Percentiles rank a stretch among this genome's conserved stretches.
phyloP scores from a whole-genome alignment of 2,797 vertebrate species.

The Pangasius djambal region DNA sequence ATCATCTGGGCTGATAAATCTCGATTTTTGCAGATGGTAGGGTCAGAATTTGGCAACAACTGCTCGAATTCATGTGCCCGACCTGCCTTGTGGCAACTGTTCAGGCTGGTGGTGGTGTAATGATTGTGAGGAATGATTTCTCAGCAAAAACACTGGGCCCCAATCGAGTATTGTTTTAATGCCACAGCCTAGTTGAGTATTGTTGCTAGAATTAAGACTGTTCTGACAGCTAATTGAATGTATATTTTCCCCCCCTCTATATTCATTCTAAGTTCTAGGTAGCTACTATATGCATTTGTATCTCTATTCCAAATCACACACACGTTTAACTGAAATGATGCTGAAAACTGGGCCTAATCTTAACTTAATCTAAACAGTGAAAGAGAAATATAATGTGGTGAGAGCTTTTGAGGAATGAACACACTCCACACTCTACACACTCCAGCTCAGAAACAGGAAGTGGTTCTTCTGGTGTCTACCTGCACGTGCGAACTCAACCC shows the following conservation, averaged over 20 bases:
- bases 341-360: not conserved
- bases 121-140: not conserved
- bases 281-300: not conserved
- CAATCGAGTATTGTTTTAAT: not conserved
- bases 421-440: not conserved
- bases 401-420: slow-evolving; percentile 12
- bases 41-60: not conserved
- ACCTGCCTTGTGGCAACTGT: not conserved
- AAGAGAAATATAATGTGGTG: not conserved
- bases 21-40: not conserved
- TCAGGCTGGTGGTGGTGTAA: not conserved
- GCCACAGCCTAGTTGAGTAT: not conserved
- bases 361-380: no score
- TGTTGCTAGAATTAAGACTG: not conserved
- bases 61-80: not conserved
- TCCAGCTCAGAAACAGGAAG: not conserved
- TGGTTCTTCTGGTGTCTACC: slow-evolving; percentile 14
- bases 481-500: slow-evolving; percentile 5
- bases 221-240: not conserved
- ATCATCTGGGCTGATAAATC: not conserved
- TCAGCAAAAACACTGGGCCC: not conserved
- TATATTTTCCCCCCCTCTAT: not conserved
- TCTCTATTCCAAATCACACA: not conserved
- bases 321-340: not conserved
- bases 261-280: not conserved